Conservation (phyloP, 2,113 vertebrate species). For the Poeciliopsis turrubarensis region DNA sequence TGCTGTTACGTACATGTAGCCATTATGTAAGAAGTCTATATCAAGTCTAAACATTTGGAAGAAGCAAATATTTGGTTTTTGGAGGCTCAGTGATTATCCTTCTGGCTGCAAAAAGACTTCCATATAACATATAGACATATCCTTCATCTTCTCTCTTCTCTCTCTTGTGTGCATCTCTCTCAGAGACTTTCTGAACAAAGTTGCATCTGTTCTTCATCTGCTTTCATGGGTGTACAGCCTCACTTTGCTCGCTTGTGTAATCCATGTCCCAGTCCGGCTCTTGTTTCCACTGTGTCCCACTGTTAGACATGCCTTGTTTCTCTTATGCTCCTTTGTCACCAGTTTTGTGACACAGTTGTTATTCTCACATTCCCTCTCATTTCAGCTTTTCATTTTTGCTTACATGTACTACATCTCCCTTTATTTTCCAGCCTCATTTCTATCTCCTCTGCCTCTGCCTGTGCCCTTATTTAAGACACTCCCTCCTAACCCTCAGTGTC, state of each 20-base stretch:
- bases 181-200: conserved; percentile 30
- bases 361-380: conserved; percentile 15
- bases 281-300: conserved; percentile 40
- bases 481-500: conserved; percentile 14
- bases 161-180: not conserved
- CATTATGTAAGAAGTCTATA: too few relatives aligned
- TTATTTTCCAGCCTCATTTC: conserved; percentile 20
- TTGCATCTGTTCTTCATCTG: conserved; percentile 53
- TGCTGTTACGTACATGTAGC: too few relatives aligned
- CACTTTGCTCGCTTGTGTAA: conserved; percentile 59
- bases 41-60: too few relatives aligned
- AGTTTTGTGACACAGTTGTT: conserved; percentile 4
- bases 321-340: not conserved
- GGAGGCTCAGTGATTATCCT: too few relatives aligned
- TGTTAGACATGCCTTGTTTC: conserved; percentile 25
- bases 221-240: conserved; percentile 49
- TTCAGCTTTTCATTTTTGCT: not conserved
- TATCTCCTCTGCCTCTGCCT: conserved; percentile 13
- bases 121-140: conserved; percentile 1
- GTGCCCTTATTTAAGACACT: conserved; percentile 27
- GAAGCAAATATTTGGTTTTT: too few relatives aligned
- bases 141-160: not conserved
- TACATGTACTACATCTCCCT: not conserved
- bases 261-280: conserved; percentile 30
- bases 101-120: not conserved